A percentile compares a stretch with the other conserved stretches of the same genome.
phyloP scores from a whole-genome alignment of 2,888 invertebrate genomes.

The Andrena dorsata region DNA sequence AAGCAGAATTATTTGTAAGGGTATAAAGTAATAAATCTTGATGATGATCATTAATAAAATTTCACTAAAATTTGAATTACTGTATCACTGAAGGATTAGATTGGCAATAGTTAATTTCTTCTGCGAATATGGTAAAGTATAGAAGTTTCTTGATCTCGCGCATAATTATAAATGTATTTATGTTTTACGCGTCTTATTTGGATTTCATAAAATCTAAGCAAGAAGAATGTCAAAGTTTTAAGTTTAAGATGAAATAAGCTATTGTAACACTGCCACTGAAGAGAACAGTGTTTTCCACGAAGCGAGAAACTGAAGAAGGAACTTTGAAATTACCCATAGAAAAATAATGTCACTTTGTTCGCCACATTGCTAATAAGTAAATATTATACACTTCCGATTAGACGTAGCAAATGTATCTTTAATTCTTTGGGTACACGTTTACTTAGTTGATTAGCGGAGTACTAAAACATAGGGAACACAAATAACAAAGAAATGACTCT shows the following conservation, averaged over 20 bases:
- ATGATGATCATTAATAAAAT: neutral
- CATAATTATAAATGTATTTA: neutral
- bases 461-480: neutral
- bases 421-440: neutral
- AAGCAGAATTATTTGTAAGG: too few species aligned
- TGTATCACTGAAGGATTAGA: neutral
- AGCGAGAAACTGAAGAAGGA: neutral
- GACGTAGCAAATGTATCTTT: slow-evolving; percentile 5
- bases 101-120: neutral
- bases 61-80: neutral
- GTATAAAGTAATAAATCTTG: too few species aligned
- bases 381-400: neutral
- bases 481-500: neutral
- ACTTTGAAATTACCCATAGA: neutral
- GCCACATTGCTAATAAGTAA: neutral
- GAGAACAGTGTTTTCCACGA: neutral
- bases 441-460: neutral
- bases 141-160: too few species aligned
- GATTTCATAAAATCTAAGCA: neutral
- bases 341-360: neutral
- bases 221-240: neutral
- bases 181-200: neutral
- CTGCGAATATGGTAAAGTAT: neutral
- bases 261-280: neutral
- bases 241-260: neutral